These are phyloP conservation scores for Ichneumon xanthorius DNA, from an alignment of 2,888 invertebrate genomes.

Conservation along the genomic window DNA sequence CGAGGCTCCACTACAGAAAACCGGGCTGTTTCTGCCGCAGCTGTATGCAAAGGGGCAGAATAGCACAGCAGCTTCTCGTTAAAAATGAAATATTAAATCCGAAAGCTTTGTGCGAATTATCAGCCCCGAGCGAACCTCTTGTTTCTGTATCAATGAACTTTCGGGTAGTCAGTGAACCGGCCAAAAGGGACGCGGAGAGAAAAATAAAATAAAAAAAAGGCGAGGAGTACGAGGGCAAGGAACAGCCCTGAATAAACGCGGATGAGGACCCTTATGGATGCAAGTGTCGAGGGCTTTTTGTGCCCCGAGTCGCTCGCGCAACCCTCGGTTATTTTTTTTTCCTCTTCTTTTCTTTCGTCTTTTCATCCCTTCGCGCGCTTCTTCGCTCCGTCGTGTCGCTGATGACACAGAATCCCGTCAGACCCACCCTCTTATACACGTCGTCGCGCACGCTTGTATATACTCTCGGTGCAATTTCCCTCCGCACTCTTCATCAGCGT, in stretches of 20 bases:
- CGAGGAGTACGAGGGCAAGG: conserved; percentile 49
- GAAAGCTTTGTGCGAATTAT: conserved; percentile 8
- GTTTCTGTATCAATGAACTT: conserved; percentile 56
- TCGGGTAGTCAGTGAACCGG: conserved; percentile 43
- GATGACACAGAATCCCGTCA: conserved; percentile 46
- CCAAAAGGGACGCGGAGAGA: not conserved
- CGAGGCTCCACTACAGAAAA: not conserved
- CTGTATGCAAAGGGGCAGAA: not conserved
- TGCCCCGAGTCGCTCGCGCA: conserved; percentile 36
- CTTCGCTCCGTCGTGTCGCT: conserved; percentile 55
- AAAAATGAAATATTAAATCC: conserved; percentile 51
- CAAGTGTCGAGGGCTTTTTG: conserved; percentile 67
- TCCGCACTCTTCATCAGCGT: conserved; percentile 53
- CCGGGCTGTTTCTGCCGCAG: not conserved
- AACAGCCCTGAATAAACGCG: conserved; percentile 63
- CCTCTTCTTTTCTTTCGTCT: conserved; percentile 36
- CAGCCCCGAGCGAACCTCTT: conserved; percentile 9
- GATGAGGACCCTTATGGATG: conserved; percentile 61
- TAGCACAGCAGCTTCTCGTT: conserved; percentile 16
- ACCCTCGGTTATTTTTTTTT: not conserved
- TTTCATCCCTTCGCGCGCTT: conserved; percentile 56
- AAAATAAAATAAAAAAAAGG: conserved; percentile 5
- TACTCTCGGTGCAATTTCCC: conserved; percentile 37
- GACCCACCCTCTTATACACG: conserved; percentile 32
- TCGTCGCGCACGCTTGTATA: conserved; percentile 18